Evolutionary conservation across 2,113 vertebrate species (phyloP).

Genomic region (Vulpes ferrilata): DNA sequence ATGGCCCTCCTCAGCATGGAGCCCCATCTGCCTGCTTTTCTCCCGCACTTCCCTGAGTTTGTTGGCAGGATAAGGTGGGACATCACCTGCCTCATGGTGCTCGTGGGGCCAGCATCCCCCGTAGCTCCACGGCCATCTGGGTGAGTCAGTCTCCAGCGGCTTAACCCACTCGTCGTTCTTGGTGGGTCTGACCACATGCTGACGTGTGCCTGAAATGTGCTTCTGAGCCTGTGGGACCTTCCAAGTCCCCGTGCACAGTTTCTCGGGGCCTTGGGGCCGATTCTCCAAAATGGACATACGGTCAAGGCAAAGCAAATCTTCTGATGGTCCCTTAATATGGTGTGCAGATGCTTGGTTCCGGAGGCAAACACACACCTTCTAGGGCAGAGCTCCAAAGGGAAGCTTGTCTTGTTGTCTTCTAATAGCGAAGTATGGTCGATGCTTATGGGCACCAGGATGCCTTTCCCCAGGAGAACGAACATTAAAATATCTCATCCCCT

Average conservation of each 20-base stretch:
- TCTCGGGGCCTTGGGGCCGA: neutral
- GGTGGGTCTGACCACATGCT: fast-evolving
- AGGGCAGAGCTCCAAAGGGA: neutral
- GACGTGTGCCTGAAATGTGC: neutral
- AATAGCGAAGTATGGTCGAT: too few species aligned
- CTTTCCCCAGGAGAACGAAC: neutral
- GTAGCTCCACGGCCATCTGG: neutral
- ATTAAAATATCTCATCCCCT: too few species aligned
- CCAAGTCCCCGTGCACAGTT: neutral
- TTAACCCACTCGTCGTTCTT: fast-evolving
- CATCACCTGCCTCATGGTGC: fast-evolving
- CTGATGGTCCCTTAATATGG: fast-evolving
- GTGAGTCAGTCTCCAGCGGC: neutral
- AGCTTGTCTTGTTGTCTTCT: neutral
- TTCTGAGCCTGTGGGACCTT: neutral
- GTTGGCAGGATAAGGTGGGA: neutral
- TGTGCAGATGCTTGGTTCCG: fast-evolving
- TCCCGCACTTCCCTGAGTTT: neutral
- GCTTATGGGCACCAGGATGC: too few species aligned
- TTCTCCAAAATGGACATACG: fast-evolving
- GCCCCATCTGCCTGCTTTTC: neutral
- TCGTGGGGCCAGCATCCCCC: neutral
- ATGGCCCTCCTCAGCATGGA: fast-evolving
- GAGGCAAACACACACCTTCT: neutral
- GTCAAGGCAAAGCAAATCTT: neutral